Conservation (phyloP, 2,797 vertebrate species). For the Xenentodon cancila region DNA sequence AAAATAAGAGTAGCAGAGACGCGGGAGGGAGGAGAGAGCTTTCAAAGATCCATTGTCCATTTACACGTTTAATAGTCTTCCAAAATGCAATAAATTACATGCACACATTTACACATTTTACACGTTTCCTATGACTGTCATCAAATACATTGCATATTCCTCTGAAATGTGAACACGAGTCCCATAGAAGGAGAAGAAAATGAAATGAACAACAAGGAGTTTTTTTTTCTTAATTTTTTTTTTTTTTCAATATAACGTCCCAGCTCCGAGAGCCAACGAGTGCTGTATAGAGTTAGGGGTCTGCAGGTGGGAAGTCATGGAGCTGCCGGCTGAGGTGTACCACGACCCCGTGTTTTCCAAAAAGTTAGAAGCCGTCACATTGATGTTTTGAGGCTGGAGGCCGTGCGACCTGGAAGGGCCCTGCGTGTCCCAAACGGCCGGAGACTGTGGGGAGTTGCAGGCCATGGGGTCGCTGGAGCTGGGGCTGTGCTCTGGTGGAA, state of each 20-base stretch:
- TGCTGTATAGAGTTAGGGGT: conserved; percentile 94
- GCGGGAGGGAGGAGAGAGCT: conserved; percentile 87
- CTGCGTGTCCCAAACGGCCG: conserved; percentile 96
- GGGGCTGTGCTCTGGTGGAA: conserved; percentile 97
- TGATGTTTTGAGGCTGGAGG: conserved; percentile 91
- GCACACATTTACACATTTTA: conserved; percentile 98
- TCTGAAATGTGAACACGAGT: conserved; percentile 92
- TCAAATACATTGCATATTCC: conserved; percentile 93
- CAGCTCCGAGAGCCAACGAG: conserved; percentile 93
- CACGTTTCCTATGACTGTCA: conserved; percentile 87
- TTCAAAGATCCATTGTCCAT: conserved; percentile 91
- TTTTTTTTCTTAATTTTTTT: not conserved
- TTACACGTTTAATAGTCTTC: conserved; percentile 90
- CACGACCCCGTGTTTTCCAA: conserved; percentile 94
- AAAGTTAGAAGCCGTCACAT: conserved; percentile 91
- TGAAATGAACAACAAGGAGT: conserved; percentile 60
- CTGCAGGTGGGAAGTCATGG: conserved; percentile 92
- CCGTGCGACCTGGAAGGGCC: conserved; percentile 91
- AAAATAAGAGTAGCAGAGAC: conserved; percentile 52
- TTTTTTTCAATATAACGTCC: conserved; percentile 94
- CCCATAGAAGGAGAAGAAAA: conserved; percentile 81
- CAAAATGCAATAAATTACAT: conserved; percentile 99
- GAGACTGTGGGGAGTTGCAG: conserved; percentile 98
- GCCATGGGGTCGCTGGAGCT: conserved; percentile 99
- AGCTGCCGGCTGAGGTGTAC: conserved; percentile 86